Evolutionary conservation across 2,888 invertebrate species (phyloP).

Genomic region (Drosophila borborema): DNA sequence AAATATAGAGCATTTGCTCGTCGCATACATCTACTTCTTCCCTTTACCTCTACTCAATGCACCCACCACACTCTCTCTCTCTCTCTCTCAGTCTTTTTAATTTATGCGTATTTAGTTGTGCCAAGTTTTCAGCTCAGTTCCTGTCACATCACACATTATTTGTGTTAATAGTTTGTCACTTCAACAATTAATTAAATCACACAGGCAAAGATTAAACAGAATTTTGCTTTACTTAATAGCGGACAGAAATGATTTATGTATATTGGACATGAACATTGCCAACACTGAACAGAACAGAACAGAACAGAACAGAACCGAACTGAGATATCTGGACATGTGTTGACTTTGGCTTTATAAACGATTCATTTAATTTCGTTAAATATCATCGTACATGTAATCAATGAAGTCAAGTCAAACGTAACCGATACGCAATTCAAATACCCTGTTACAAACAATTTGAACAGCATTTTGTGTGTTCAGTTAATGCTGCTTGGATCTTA

Average conservation of each 20-base stretch:
- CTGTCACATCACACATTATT: slow-evolving; percentile 52
- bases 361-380: slow-evolving; percentile 48
- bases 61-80: neutral
- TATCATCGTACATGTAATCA: slow-evolving; percentile 42
- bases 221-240: slow-evolving; percentile 47
- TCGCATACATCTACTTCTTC: neutral
- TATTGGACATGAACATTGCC: slow-evolving; percentile 18
- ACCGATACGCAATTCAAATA: slow-evolving; percentile 29
- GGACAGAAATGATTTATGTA: slow-evolving; percentile 44
- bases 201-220: slow-evolving; percentile 46
- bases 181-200: slow-evolving; percentile 63
- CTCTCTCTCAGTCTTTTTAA: neutral
- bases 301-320: neutral
- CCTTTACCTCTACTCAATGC: neutral
- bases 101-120: slow-evolving; percentile 37
- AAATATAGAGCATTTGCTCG: slow-evolving; percentile 18
- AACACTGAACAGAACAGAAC: neutral
- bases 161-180: slow-evolving; percentile 60
- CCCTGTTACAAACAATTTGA: slow-evolving; percentile 26
- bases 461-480: neutral
- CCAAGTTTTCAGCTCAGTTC: slow-evolving; percentile 40
- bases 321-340: slow-evolving; percentile 33
- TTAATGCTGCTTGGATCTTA: neutral
- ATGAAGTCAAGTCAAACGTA: slow-evolving; percentile 36
- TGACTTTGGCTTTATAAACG: slow-evolving; percentile 47